A percentile compares a stretch with the other conserved stretches of the same genome.
phyloP scores from a whole-genome alignment of 2,113 vertebrate genomes.

The Megaleporinus macrocephalus region DNA sequence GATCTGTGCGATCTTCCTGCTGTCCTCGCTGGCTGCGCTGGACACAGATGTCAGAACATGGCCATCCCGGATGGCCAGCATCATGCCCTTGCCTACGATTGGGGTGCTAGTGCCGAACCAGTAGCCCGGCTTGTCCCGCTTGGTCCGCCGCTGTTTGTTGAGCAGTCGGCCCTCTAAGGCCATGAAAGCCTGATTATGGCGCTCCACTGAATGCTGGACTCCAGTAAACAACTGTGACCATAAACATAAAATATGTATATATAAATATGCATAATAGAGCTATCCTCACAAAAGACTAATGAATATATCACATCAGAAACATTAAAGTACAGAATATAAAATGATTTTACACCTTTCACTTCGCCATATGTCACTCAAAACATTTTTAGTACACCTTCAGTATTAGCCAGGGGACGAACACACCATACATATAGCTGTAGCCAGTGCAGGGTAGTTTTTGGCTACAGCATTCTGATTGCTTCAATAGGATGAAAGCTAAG shows the following conservation, averaged over 20 bases:
- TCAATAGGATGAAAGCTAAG: no score
- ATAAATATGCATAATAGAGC: no score
- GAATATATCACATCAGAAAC: no score
- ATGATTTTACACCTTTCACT: no score
- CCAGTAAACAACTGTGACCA: slow-evolving; percentile 82
- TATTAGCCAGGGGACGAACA: no score
- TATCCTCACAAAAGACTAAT: no score
- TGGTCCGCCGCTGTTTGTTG: slow-evolving; percentile 78
- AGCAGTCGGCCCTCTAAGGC: slow-evolving; percentile 88
- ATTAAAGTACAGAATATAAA: no score
- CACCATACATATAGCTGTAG: no score
- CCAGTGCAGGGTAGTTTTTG: no score
- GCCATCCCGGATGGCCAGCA: slow-evolving; percentile 88
- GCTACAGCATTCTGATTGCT: no score
- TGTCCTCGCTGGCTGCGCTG: slow-evolving; percentile 84
- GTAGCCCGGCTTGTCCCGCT: slow-evolving; percentile 85
- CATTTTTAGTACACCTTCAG: no score
- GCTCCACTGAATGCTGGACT: slow-evolving; percentile 86
- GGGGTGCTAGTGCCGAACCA: slow-evolving; percentile 87
- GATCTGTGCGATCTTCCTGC: slow-evolving; percentile 84
- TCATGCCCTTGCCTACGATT: slow-evolving; percentile 87
- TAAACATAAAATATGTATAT: not conserved
- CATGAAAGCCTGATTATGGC: slow-evolving; percentile 89
- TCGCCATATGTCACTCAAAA: no score
- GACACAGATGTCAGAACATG: slow-evolving; percentile 81